A percentile compares a stretch with the other conserved stretches of the same genome.
Evolutionary conservation across 2,888 invertebrate genomes (phyloP).

Genomic region (Adelphocoris suturalis): DNA sequence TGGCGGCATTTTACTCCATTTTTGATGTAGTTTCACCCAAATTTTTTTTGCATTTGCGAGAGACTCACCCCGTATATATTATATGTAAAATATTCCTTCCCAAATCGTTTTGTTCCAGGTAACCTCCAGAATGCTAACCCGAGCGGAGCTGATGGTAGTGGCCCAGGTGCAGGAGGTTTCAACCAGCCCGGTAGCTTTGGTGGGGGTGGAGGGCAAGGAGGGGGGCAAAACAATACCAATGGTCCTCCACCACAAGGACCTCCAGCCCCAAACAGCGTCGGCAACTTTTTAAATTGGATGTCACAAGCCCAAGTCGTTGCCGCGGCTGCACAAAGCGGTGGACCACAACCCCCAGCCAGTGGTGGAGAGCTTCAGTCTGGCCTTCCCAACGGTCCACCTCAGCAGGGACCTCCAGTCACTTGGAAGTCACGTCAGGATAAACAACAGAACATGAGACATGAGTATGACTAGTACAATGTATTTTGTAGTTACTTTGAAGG

Average conservation of each 20-base stretch:
- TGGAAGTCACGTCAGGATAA: conserved; percentile 60
- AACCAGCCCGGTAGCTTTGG: conserved; percentile 57
- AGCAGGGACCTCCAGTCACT: conserved; percentile 47
- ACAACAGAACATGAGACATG: conserved; percentile 46
- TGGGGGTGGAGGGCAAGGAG: conserved; percentile 45
- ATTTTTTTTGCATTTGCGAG: too few relatives aligned
- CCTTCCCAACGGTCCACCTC: conserved; percentile 54
- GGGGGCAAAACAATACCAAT: conserved; percentile 51
- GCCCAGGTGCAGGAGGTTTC: conserved; percentile 58
- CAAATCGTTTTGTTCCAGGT: neutral
- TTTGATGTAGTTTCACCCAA: too few relatives aligned
- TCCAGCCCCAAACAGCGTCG: conserved; percentile 25
- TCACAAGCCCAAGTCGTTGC: conserved; percentile 55
- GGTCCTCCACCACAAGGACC: conserved; percentile 52
- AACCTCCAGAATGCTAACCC: conserved; percentile 56
- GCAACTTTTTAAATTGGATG: conserved; percentile 58
- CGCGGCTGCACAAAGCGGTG: conserved; percentile 49
- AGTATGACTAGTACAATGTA: conserved; percentile 62
- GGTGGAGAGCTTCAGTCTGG: conserved; percentile 35
- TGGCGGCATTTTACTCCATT: too few relatives aligned
- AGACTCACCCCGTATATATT: neutral
- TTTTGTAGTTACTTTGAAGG: conserved; percentile 49
- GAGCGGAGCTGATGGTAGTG: conserved; percentile 59
- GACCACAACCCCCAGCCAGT: conserved; percentile 20
- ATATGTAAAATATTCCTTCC: too few relatives aligned